phyloP scores from a whole-genome alignment of 2,113 vertebrate species.

The Archocentrus centrarchus region DNA sequence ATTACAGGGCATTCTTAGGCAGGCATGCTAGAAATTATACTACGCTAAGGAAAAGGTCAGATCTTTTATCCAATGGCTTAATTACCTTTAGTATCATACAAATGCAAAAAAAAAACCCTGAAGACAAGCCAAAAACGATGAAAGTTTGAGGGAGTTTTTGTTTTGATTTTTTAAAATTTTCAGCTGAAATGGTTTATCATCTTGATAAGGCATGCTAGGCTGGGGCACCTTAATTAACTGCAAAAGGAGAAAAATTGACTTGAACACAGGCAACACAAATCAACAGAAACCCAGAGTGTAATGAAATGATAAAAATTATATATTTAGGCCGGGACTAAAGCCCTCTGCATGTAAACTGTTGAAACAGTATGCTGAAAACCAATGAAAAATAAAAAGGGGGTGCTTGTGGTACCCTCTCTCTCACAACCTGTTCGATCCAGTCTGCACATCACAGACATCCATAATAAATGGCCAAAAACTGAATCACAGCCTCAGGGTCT shows the following conservation, averaged over 20 bases:
- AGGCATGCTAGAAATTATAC: constrained; percentile 15
- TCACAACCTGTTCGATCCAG: constrained; percentile 63
- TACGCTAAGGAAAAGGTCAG: constrained; percentile 25
- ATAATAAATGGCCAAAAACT: constrained; percentile 61
- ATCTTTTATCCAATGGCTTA: constrained; percentile 43
- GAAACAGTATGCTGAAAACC: background rate
- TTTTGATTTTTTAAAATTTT: background rate
- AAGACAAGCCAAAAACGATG: background rate
- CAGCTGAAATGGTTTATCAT: constrained; percentile 13
- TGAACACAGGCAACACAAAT: background rate
- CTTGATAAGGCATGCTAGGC: background rate
- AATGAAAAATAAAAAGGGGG: constrained; percentile 52
- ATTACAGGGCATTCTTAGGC: background rate
- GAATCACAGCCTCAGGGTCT: constrained; percentile 56
- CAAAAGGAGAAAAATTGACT: background rate
- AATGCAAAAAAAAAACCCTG: background rate
- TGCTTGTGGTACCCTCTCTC: constrained; percentile 44
- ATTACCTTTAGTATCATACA: constrained; percentile 23
- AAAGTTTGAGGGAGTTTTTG: background rate
- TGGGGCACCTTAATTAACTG: background rate
- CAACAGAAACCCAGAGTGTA: background rate
- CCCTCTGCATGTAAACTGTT: background rate
- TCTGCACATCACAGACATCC: constrained; percentile 72
- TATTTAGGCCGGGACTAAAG: background rate
- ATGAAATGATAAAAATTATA: background rate